Percentiles rank a stretch among this genome's conserved stretches.
These are phyloP conservation scores for Lagorchestes hirsutus DNA, from an alignment of 2,797 vertebrate genomes.

Conservation along the genomic window DNA sequence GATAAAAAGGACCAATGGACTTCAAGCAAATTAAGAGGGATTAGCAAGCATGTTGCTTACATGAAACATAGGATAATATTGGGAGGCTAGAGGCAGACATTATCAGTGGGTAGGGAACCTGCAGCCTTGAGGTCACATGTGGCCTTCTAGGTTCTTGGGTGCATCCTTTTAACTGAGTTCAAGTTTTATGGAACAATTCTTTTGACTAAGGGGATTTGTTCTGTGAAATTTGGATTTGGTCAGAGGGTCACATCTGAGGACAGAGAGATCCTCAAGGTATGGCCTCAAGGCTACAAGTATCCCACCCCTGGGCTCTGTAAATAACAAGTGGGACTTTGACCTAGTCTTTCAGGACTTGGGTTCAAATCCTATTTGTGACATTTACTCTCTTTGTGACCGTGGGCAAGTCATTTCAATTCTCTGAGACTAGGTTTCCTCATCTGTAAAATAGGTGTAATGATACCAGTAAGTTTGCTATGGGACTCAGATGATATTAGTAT, in stretches of 20 bases:
- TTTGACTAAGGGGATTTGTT: too few relatives aligned
- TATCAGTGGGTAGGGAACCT: background rate
- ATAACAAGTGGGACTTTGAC: background rate
- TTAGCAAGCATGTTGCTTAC: background rate
- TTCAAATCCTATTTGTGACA: background rate
- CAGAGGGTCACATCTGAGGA: too few relatives aligned
- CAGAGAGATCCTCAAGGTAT: too few relatives aligned
- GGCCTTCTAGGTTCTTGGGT: too few relatives aligned
- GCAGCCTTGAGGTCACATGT: too few relatives aligned
- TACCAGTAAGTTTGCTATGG: background rate
- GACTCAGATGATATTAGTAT: background rate
- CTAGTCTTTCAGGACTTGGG: background rate
- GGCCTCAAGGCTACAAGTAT: too few relatives aligned
- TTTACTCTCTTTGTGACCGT: background rate
- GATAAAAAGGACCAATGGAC: background rate
- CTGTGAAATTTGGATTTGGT: too few relatives aligned
- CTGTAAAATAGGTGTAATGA: background rate
- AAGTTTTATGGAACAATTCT: too few relatives aligned
- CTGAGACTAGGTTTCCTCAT: too few relatives aligned
- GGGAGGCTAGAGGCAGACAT: background rate
- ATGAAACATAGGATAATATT: background rate
- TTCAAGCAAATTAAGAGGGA: background rate
- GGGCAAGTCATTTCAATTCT: too few relatives aligned
- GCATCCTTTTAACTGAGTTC: too few relatives aligned
- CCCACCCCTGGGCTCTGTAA: too few relatives aligned